Evolutionary conservation across 2,888 invertebrate species (phyloP).

Genomic region (Clostera curtula): DNA sequence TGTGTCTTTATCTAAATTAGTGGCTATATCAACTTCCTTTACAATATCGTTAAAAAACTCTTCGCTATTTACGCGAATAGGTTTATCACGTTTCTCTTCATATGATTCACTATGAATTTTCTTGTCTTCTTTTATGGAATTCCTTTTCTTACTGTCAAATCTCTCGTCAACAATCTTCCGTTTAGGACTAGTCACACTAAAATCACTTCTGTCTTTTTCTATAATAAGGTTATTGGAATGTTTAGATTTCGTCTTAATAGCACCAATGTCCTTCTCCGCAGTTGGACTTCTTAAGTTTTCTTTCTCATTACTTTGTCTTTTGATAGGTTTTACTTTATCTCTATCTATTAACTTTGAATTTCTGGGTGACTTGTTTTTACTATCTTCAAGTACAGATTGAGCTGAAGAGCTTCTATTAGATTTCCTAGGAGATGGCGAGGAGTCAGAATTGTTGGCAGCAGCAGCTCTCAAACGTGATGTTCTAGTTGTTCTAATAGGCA

Average conservation of each 20-base stretch:
- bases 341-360: constrained; percentile 57
- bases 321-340: constrained; percentile 48
- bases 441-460: constrained; percentile 59
- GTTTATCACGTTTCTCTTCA: constrained; percentile 19
- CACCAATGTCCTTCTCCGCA: constrained; percentile 62
- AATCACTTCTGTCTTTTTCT: constrained; percentile 67
- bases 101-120: constrained; percentile 27
- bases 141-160: constrained; percentile 33
- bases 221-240: constrained; percentile 69
- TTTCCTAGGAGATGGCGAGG: constrained; percentile 44
- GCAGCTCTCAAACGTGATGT: constrained; percentile 83
- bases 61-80: constrained; percentile 43
- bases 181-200: constrained; percentile 59
- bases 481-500: constrained; percentile 80
- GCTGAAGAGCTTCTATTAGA: constrained; percentile 60
- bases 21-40: constrained; percentile 40
- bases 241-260: constrained; percentile 69
- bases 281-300: constrained; percentile 49
- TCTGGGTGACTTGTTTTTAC: constrained; percentile 47
- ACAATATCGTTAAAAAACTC: constrained; percentile 56
- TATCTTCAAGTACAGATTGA: constrained; percentile 55
- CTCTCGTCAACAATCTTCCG: constrained; percentile 46
- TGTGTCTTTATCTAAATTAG: constrained; percentile 45
- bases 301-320: constrained; percentile 53
- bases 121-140: constrained; percentile 36